Base-by-base conservation (phyloP, 1,140 invertebrate genomes). In the Apis dorsata region DNA sequence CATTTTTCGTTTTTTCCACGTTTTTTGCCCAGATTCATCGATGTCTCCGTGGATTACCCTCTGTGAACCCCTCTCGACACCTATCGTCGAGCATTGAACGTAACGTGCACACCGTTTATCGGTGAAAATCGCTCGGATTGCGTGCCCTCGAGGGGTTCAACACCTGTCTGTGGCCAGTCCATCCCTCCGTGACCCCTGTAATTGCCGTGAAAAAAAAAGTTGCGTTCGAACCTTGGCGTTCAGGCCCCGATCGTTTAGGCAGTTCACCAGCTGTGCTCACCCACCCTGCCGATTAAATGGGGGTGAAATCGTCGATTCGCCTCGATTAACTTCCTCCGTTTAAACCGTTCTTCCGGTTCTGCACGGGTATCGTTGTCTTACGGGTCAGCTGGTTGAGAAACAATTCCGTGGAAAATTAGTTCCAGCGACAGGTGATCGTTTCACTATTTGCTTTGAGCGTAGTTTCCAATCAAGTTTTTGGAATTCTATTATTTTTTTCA, bases 301-400 rank as follows among this genome's bases (percentile, higher is more conserved):
- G 88, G 81, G 83, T 83, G 83, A 88, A 90, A 85, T 90, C 87
- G 87, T 62, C 83, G 73, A 84, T 76, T 69, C 63, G 65, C 83
- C 86, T 91, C 92, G 90, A 93, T 93, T 92, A 93, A 93, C 92
- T 93, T 90, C 87, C 89, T 91, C 84, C 81, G 87, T 89, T 93
- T 92, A 91, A 93, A 90, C 90, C 90, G 85, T 71, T 87, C 85
- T 92, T 91, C 91, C 91, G 90, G 90, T 83, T 28, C 68, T 57
- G 51, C 15, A 24, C n/a, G 2, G 15, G 4, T 19, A 19, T 21
- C 44, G 21, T 69, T 19, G 63, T 82, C 65, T 53, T 76, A 68
- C 83, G 79, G 83, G 81, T 82, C 85, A 84, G 84, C 71, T 86
- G 81, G 77, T 74, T 57, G 73, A 57, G 24, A 84, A 53, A 55